Evolutionary conservation across 2,113 vertebrate species (phyloP).

Genomic region (Ariopsis seemanni): DNA sequence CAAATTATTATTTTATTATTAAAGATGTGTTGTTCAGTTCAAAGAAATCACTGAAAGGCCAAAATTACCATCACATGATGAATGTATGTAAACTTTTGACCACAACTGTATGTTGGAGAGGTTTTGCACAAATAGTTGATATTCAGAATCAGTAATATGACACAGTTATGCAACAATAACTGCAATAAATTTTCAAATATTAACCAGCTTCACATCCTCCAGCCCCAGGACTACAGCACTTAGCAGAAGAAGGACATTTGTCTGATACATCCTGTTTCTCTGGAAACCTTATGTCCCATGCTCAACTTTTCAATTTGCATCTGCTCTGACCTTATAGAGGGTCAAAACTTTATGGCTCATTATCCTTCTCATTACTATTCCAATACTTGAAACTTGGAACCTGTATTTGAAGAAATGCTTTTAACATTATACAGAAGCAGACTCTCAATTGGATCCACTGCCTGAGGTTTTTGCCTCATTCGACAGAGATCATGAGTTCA

Average conservation of each 20-base stretch:
- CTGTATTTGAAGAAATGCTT: background rate
- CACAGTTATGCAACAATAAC: background rate
- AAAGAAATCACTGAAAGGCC: too few species aligned
- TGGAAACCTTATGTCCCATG: background rate
- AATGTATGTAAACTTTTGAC: too few species aligned
- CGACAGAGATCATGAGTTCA: too few species aligned
- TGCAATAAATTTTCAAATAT: background rate
- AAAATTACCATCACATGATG: too few species aligned
- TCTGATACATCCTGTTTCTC: background rate
- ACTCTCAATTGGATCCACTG: background rate
- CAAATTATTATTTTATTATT: too few species aligned
- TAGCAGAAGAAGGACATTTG: background rate
- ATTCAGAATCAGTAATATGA: background rate
- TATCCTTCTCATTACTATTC: background rate
- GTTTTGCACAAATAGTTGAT: background rate
- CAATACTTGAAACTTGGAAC: background rate
- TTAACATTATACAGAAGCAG: background rate
- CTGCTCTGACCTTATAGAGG: background rate
- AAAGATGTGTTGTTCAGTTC: too few species aligned
- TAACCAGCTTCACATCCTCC: background rate
- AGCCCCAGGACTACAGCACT: background rate
- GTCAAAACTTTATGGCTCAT: conserved; percentile 1
- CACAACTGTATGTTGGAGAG: background rate
- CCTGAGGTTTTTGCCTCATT: background rate
- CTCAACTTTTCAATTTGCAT: background rate